These are phyloP conservation scores for Cavia aperea DNA, from an alignment of 2,113 vertebrate genomes.

Conservation along the genomic window DNA sequence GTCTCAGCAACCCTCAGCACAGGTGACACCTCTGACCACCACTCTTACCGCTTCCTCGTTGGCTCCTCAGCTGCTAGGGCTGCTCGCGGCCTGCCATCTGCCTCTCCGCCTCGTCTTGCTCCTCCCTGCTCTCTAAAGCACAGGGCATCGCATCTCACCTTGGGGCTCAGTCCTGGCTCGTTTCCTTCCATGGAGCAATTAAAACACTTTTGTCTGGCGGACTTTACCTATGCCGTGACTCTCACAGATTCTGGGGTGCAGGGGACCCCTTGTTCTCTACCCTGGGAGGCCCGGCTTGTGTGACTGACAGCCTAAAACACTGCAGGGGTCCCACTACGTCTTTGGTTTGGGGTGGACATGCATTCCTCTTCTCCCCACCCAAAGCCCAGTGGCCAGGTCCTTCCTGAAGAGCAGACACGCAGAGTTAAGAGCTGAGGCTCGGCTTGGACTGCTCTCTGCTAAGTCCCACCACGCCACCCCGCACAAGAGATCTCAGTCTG, in stretches of 20 bases:
- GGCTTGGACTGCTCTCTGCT: background rate
- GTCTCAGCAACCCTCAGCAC: background rate
- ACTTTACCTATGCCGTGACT: background rate
- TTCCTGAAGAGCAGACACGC: background rate
- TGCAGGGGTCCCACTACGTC: background rate
- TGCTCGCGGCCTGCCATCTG: background rate
- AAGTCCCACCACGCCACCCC: background rate
- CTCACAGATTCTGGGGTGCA: background rate
- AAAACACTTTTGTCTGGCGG: too few relatives aligned
- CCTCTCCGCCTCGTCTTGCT: background rate
- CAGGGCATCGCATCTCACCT: background rate
- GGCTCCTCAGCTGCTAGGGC: background rate
- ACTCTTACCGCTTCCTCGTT: background rate
- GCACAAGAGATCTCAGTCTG: background rate
- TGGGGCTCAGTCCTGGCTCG: background rate
- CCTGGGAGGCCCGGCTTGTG: background rate
- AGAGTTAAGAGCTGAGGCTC: background rate
- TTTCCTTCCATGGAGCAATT: background rate
- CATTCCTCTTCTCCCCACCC: rapidly evolving
- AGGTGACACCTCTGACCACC: background rate
- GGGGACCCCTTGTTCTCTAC: background rate
- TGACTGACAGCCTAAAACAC: background rate
- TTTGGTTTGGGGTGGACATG: background rate
- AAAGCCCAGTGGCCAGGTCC: background rate
- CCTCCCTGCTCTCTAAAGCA: background rate